Evolutionary conservation across 2,888 invertebrate genomes (phyloP).

Genomic region (Silvanus unidentatus): DNA sequence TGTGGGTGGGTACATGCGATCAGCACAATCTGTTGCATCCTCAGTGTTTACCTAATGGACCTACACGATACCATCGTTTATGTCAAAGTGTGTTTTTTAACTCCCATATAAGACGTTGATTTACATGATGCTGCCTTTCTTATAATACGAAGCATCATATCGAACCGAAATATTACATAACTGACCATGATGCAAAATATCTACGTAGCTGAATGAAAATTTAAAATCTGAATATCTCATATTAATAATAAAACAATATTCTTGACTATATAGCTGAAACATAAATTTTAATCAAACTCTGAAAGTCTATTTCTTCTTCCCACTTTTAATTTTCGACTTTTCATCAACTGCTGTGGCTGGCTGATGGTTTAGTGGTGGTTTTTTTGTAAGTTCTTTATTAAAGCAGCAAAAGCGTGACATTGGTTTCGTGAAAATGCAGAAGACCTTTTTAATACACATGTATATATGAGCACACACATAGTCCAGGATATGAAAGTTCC

Average conservation of each 20-base stretch:
- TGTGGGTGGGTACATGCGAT: constrained; percentile 17
- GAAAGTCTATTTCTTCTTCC: background rate
- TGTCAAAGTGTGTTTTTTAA: background rate
- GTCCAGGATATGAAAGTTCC: constrained; percentile 38
- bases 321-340: constrained; percentile 3
- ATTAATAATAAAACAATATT: too few species aligned
- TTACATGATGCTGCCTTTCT: too few species aligned
- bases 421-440: constrained; percentile 17
- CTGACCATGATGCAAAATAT: too few species aligned
- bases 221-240: too few species aligned
- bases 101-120: too few species aligned
- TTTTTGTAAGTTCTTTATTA: constrained; percentile 12
- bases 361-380: constrained; percentile 7
- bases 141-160: too few species aligned
- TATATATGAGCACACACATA: constrained; percentile 8
- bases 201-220: too few species aligned
- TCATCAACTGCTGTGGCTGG: constrained; percentile 1
- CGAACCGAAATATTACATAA: too few species aligned
- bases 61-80: constrained; percentile 2
- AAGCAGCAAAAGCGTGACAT: background rate
- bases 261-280: too few species aligned
- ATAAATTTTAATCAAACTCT: too few species aligned
- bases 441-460: constrained; percentile 24
- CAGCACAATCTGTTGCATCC: constrained; percentile 33
- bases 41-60: constrained; percentile 11